These are phyloP conservation scores for Rhagium mordax DNA, from an alignment of 2,888 invertebrate genomes.

Conservation along the genomic window DNA sequence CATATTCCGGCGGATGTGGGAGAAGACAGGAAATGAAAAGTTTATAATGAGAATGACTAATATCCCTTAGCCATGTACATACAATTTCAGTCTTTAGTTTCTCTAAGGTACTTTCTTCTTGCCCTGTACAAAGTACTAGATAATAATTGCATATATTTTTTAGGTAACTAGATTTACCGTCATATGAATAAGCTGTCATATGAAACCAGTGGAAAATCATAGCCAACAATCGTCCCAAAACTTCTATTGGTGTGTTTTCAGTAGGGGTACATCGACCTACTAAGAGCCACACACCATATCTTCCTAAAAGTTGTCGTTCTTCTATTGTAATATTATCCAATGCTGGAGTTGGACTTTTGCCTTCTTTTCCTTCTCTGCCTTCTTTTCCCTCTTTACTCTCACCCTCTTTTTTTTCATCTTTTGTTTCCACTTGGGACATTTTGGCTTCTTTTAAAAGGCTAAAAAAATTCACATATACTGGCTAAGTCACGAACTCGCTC, in stretches of 20 bases:
- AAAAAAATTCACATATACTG: constrained; percentile 34
- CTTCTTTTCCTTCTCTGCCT: constrained; percentile 59
- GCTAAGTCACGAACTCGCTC: too few relatives aligned
- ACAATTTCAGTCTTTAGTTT: constrained; percentile 94
- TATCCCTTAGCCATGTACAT: constrained; percentile 90
- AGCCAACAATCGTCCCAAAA: constrained; percentile 91
- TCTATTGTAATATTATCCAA: constrained; percentile 85
- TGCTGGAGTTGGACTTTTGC: constrained; percentile 69
- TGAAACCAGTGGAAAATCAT: constrained; percentile 99
- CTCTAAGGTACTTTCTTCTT: constrained; percentile 90
- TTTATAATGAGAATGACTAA: constrained; percentile 87
- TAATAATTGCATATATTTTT: constrained; percentile 3
- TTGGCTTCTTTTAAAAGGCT: constrained; percentile 94
- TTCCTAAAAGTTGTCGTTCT: constrained; percentile 90
- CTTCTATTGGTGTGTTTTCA: constrained; percentile 83
- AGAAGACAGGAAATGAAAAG: constrained; percentile 94
- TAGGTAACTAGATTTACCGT: constrained; percentile 75
- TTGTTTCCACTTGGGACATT: constrained; percentile 80
- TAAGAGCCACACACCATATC: constrained; percentile 98
- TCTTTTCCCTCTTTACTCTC: constrained; percentile 54
- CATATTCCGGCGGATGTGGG: constrained; percentile 97
- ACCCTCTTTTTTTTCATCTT: constrained; percentile 68
- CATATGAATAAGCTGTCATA: constrained; percentile 96
- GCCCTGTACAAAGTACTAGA: constrained; percentile 69
- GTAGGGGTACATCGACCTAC: constrained; percentile 92